phyloP scores from a whole-genome alignment of 2,113 vertebrate genomes.

The Hippocampus mohnikei region DNA sequence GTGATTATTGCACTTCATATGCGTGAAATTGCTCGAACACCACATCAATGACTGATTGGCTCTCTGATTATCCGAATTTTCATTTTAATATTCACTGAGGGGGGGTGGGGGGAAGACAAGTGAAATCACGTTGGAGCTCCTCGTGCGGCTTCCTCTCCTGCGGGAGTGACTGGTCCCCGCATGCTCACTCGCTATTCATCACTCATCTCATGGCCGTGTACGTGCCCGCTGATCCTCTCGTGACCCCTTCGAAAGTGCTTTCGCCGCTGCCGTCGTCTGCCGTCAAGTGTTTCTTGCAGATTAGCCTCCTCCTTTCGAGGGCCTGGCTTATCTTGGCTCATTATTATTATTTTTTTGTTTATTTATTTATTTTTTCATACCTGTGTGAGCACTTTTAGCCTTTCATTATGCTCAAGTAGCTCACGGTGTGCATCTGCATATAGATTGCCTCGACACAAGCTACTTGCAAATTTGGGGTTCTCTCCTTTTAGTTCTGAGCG shows the following conservation, averaged over 20 bases:
- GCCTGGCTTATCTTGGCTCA: slow-evolving; percentile 51
- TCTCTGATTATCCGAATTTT: not conserved
- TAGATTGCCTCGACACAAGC: slow-evolving; percentile 64
- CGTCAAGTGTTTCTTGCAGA: slow-evolving; percentile 57
- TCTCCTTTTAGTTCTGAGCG: slow-evolving; percentile 12
- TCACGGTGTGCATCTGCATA: slow-evolving; percentile 72
- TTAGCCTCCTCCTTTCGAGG: slow-evolving; percentile 60
- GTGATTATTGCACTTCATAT: too few species aligned
- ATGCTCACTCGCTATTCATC: slow-evolving; percentile 27
- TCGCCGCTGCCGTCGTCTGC: not conserved
- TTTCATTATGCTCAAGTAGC: slow-evolving; percentile 65
- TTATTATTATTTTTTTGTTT: not conserved
- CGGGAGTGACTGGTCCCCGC: slow-evolving; percentile 33
- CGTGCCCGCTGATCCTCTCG: slow-evolving; percentile 29
- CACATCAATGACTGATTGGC: slow-evolving; percentile 16
- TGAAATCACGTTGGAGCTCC: slow-evolving; percentile 28
- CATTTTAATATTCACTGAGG: slow-evolving; percentile 73
- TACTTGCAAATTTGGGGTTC: slow-evolving; percentile 54
- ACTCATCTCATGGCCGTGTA: slow-evolving; percentile 28
- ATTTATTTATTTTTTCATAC: slow-evolving; percentile 20
- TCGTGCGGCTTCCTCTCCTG: slow-evolving; percentile 40
- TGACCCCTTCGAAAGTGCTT: slow-evolving; percentile 14
- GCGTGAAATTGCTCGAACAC: not conserved
- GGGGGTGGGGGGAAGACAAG: not conserved
- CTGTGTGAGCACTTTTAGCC: slow-evolving; percentile 57